Evolutionary conservation across 2,797 vertebrate genomes (phyloP).

Genomic region (Melanotaenia boesemani): DNA sequence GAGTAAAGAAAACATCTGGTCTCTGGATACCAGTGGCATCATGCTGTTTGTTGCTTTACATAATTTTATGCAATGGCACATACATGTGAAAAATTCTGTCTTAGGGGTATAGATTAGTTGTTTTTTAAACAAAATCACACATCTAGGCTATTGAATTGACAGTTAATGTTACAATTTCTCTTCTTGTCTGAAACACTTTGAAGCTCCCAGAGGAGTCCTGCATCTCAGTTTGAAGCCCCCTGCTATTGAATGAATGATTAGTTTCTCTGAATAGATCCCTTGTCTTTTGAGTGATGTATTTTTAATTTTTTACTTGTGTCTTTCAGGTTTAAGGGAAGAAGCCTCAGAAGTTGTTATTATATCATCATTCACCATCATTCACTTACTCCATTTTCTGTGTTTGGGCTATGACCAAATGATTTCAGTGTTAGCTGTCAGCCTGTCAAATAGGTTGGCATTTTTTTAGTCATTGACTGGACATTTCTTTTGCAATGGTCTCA

Average conservation of each 20-base stretch:
- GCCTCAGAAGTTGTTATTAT: not conserved
- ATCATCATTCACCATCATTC: not conserved
- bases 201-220: not conserved
- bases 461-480: conserved; percentile 12
- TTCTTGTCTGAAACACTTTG: not conserved
- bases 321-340: conserved; percentile 60
- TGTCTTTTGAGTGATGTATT: not conserved
- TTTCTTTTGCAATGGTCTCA: conserved; percentile 55
- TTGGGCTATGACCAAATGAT: conserved; percentile 32
- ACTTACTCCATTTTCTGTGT: not conserved
- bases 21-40: not conserved
- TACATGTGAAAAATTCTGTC: not conserved
- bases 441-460: conserved; percentile 9
- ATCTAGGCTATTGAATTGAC: not conserved
- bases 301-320: conserved; percentile 18
- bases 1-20: not conserved
- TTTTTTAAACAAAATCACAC: not conserved
- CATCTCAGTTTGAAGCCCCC: not conserved
- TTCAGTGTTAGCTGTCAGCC: conserved; percentile 15
- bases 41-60: not conserved
- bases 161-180: not conserved
- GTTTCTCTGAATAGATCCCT: not conserved
- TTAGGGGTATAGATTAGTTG: not conserved
- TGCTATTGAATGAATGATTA: not conserved
- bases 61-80: not conserved